A percentile compares a stretch with the other conserved stretches of the same genome.
phyloP scores from a whole-genome alignment of 2,888 invertebrate species.

The Leistus spinibarbis region DNA sequence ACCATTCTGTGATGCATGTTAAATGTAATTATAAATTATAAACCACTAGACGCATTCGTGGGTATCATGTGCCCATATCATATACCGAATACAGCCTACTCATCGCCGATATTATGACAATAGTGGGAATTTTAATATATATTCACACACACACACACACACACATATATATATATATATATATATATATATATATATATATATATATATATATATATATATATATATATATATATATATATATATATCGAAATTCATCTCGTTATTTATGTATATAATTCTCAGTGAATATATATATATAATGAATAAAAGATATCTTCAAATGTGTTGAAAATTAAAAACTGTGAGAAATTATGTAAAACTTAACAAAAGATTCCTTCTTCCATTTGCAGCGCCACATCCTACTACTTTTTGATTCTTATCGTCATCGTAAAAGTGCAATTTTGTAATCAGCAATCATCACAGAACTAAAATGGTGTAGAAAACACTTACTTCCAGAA shows the following conservation, averaged over 20 bases:
- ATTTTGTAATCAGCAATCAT: background rate
- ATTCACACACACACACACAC: too few relatives aligned
- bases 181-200: too few relatives aligned
- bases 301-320: background rate
- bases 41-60: too few relatives aligned
- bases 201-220: too few relatives aligned
- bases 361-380: background rate
- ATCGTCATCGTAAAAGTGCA: background rate
- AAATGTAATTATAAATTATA: background rate
- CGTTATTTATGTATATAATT: too few relatives aligned
- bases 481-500: background rate
- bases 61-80: too few relatives aligned
- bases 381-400: background rate
- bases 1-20: background rate
- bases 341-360: background rate
- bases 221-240: too few relatives aligned
- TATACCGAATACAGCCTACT: too few relatives aligned
- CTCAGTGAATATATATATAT: too few relatives aligned
- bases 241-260: background rate
- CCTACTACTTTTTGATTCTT: background rate
- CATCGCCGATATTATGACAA: too few relatives aligned
- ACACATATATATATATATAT: too few relatives aligned
- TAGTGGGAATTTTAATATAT: too few relatives aligned
- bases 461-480: background rate
- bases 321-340: background rate